A percentile compares a stretch with the other conserved stretches of the same genome.
phyloP scores from a whole-genome alignment of 2,797 vertebrate species.

The Falco columbarius region DNA sequence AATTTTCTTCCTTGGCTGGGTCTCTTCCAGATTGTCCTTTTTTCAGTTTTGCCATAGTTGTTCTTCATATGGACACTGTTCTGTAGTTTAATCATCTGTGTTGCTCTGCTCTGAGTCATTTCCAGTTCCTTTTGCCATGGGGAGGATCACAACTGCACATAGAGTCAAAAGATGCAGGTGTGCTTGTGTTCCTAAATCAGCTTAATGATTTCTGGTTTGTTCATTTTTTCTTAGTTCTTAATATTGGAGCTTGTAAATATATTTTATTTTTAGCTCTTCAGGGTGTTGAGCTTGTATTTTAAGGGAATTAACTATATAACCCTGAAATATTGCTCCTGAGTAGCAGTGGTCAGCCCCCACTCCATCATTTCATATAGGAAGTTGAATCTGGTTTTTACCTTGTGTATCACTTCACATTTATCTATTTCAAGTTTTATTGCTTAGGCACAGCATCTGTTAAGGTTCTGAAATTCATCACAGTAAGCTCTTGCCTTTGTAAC shows the following conservation, averaged over 20 bases:
- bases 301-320: background rate
- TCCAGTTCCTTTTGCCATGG: background rate
- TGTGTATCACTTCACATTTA: background rate
- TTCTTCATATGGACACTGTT: background rate
- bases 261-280: background rate
- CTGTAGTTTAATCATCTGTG: background rate
- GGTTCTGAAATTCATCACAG: slow-evolving; percentile 5
- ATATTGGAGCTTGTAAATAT: background rate
- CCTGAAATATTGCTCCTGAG: background rate
- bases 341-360: background rate
- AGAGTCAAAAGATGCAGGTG: background rate
- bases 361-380: background rate
- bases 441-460: background rate
- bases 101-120: background rate
- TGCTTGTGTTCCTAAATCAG: background rate
- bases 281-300: background rate
- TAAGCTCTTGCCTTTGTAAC: background rate
- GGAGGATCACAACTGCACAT: background rate
- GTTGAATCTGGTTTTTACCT: background rate
- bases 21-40: background rate
- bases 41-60: background rate
- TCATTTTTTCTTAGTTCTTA: background rate
- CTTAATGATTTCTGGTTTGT: background rate
- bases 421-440: slow-evolving; percentile 1
- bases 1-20: fast-evolving